Percentiles rank a stretch among this genome's conserved stretches.
Conservation (phyloP, 2,888 invertebrate genomes). For the Caenorhabditis uteleia region DNA sequence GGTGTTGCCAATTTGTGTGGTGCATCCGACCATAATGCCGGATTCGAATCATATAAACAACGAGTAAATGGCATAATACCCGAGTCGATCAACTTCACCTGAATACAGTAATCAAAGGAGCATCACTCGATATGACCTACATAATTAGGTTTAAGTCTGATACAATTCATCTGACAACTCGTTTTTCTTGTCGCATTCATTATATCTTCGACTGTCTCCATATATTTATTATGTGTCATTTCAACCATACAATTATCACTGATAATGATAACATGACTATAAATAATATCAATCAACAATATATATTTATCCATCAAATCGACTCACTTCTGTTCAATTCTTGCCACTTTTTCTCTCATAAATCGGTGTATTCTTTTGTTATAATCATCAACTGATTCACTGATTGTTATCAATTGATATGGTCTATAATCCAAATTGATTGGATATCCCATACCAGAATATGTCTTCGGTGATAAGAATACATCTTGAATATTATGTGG, state of each 20-base stretch:
- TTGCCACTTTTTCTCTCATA: constrained; percentile 9
- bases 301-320: not conserved
- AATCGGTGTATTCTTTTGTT: constrained; percentile 9
- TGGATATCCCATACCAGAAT: constrained; percentile 26
- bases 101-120: not conserved
- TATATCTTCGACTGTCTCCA: constrained; percentile 29
- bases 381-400: constrained; percentile 25
- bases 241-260: constrained; percentile 25
- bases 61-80: constrained; percentile 23
- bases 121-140: not conserved
- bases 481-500: constrained; percentile 23
- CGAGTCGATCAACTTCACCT: constrained; percentile 1
- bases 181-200: constrained; percentile 9
- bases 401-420: not conserved
- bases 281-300: constrained; percentile 10
- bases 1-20: constrained; percentile 16
- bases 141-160: constrained; percentile 11
- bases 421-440: constrained; percentile 33
- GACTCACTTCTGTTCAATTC: constrained; percentile 30
- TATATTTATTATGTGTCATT: constrained; percentile 8
- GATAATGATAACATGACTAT: constrained; percentile 24
- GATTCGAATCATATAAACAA: constrained; percentile 16
- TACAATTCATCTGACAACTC: constrained; percentile 18
- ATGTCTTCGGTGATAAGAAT: constrained; percentile 20
- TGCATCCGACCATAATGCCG: constrained; percentile 14